phyloP scores from a whole-genome alignment of 2,797 vertebrate species.

The Platalea minor region DNA sequence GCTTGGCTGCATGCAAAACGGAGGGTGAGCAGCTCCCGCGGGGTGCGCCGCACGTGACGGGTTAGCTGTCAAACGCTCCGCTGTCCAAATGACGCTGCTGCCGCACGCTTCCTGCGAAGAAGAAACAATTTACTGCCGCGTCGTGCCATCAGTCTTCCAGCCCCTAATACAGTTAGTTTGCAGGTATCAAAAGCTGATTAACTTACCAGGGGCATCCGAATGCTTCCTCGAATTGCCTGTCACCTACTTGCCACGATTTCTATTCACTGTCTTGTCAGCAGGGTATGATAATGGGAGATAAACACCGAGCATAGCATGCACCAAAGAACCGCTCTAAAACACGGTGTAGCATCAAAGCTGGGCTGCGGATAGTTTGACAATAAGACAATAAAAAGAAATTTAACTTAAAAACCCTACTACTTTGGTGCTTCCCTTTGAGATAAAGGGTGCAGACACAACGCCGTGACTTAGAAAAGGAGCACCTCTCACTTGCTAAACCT shows the following conservation, averaged over 20 bases:
- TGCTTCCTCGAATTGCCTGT: neutral
- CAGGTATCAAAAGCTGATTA: slow-evolving; percentile 67
- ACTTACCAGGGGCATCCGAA: slow-evolving; percentile 25
- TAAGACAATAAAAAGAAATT: neutral
- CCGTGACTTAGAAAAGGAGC: neutral
- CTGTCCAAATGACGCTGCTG: slow-evolving; percentile 85
- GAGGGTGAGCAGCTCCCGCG: slow-evolving; percentile 75
- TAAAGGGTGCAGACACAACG: neutral
- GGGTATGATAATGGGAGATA: neutral
- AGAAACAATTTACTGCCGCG: slow-evolving; percentile 82
- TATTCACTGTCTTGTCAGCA: slow-evolving; percentile 1
- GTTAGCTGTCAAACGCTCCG: slow-evolving; percentile 88
- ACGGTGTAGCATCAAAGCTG: neutral
- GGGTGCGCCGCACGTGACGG: slow-evolving; percentile 78
- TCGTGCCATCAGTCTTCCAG: slow-evolving; percentile 36
- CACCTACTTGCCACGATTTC: neutral
- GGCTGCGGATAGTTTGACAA: neutral
- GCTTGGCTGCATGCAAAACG: slow-evolving; percentile 71
- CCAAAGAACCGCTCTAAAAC: neutral
- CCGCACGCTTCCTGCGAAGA: slow-evolving; percentile 79
- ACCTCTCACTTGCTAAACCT: neutral
- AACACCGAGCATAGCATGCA: neutral
- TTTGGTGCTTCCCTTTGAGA: neutral
- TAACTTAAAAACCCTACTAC: neutral
- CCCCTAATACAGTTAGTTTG: slow-evolving; percentile 4